Evolutionary conservation across 2,113 vertebrate species (phyloP).

Genomic region (Channa maculata): DNA sequence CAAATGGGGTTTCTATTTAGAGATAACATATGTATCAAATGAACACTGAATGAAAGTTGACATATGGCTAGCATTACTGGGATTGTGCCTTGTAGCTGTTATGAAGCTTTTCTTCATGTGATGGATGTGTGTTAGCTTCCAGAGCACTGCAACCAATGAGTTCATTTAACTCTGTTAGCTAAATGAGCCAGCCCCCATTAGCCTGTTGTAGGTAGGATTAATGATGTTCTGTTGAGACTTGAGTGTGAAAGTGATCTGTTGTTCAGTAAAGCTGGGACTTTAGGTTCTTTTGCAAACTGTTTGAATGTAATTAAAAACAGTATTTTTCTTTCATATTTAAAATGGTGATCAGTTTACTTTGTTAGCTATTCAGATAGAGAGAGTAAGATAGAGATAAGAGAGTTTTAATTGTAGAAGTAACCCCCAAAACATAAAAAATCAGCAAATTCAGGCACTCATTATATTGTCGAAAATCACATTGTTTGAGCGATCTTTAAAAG

Average conservation of each 20-base stretch:
- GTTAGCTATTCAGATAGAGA: background rate
- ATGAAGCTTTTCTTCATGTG: constrained; percentile 47
- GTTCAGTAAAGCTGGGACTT: constrained; percentile 26
- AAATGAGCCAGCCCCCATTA: constrained; percentile 69
- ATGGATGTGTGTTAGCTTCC: constrained; percentile 55
- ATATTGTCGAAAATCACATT: too few species aligned
- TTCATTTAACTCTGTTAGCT: constrained; percentile 69
- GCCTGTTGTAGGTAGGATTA: constrained; percentile 66
- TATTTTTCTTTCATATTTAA: background rate
- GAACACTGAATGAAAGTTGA: constrained; percentile 38
- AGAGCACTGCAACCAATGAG: constrained; percentile 28
- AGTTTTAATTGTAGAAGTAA: too few species aligned
- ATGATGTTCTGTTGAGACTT: constrained; percentile 21
- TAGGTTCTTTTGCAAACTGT: constrained; percentile 20
- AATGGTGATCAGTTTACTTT: background rate
- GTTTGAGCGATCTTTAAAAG: background rate
- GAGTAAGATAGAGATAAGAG: too few species aligned
- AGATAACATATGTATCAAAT: constrained; percentile 31
- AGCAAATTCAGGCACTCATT: too few species aligned
- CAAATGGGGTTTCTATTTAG: constrained; percentile 27
- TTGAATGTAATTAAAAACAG: constrained; percentile 14
- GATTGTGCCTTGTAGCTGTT: constrained; percentile 37
- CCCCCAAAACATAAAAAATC: too few species aligned
- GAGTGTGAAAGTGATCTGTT: constrained; percentile 44
- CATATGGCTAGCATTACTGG: constrained; percentile 57